These are phyloP conservation scores for Macquaria australasica DNA, from an alignment of 2,113 vertebrate genomes.

Conservation along the genomic window DNA sequence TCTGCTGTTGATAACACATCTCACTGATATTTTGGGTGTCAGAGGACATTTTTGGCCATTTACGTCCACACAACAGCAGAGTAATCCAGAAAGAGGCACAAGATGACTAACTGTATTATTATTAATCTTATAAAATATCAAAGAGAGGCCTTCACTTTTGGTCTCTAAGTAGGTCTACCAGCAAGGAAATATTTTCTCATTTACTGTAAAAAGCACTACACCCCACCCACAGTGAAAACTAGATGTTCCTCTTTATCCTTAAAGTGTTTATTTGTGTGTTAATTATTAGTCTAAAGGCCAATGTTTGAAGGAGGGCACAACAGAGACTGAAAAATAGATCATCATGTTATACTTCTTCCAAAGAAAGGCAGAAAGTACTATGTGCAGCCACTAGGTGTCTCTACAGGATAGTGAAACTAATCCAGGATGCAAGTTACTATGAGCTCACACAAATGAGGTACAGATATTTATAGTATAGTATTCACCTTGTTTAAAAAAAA, in stretches of 20 bases:
- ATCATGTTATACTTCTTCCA: background rate
- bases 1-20: background rate
- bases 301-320: background rate
- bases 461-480: background rate
- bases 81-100: background rate
- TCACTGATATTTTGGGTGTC: background rate
- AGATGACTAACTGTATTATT: background rate
- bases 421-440: background rate
- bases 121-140: background rate
- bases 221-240: background rate
- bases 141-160: background rate
- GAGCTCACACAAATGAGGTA: background rate
- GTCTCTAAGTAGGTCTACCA: background rate
- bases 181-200: slow-evolving; percentile 18
- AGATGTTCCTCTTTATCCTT: background rate
- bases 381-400: slow-evolving; percentile 58
- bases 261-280: slow-evolving; percentile 1
- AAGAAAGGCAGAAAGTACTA: background rate
- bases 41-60: background rate
- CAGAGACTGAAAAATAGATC: background rate
- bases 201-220: slow-evolving; percentile 19
- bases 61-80: background rate
- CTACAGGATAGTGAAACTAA: slow-evolving; percentile 24
- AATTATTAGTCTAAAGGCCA: background rate
- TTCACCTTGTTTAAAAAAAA: background rate